Evolutionary conservation across 2,888 invertebrate species (phyloP), one percentile per base, ranked within the genome.

Genomic region (Mesopsocus fuscifrons): DNA sequence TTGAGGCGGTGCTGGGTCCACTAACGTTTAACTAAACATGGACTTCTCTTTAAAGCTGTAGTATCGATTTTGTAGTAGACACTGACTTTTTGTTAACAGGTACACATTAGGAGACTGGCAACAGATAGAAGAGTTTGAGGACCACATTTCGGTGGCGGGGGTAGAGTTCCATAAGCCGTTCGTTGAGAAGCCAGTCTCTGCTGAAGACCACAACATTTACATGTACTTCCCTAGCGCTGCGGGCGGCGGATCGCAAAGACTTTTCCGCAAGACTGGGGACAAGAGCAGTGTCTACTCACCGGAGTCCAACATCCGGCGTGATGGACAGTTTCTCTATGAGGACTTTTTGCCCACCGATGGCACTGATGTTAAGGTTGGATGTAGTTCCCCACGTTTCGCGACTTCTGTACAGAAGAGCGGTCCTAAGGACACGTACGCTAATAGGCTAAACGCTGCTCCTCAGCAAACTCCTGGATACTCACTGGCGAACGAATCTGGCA

Each of bases 291-390:
- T 71, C 18, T 73, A 74, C 51, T 70, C 68, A 2, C 61, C 65
- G 3, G 63, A 66, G 45, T 67, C 66, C 45, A 59, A 64, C 42
- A 66, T 74, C 3, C 54, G 73, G 3, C 67, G 65, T 53, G 61
- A 63, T 2, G 72, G 72, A 2, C 69, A 69, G 1, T 74, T 64
- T 54, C 69, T 74, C 48, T 74, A 73, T 52, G 73, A 73, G 55
- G 72, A 74, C 48, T 73, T 73, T 53, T 72, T 74, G 67, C 71
- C 72, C 2, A 74, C 73, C 2, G 73, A 74, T 57, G 73, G 73
- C 2, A 73, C 72, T 2, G 73, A 73, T 59, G 72, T 73, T 6
- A 73, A 73, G 60, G n/a, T n/a, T n/a, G n/a, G n/a, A n/a, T n/a
- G n/a, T n/a, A n/a, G n/a, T n/a, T n/a, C n/a, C n/a, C n/a, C n/a